A percentile compares a stretch with the other conserved stretches of the same genome.
These are phyloP conservation scores for Papilio demoleus DNA, from an alignment of 2,888 invertebrate species.

Conservation along the genomic window DNA sequence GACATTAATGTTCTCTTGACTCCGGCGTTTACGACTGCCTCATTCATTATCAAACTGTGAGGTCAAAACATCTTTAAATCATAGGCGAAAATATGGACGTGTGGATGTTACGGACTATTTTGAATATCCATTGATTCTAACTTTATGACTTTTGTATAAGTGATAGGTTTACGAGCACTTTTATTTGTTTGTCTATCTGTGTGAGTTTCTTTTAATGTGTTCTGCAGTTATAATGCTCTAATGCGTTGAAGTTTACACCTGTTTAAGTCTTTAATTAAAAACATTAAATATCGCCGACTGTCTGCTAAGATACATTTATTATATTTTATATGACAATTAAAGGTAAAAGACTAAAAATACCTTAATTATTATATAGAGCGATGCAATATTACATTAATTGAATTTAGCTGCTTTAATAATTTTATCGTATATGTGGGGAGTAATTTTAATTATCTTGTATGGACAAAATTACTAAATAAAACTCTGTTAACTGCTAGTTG, in stretches of 20 bases:
- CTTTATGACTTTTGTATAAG: slow-evolving; percentile 59
- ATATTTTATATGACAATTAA: no score
- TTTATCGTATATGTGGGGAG: background rate
- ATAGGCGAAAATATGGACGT: slow-evolving; percentile 68
- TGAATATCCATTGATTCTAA: slow-evolving; percentile 51
- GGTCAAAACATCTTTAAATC: slow-evolving; percentile 80
- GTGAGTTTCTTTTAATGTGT: slow-evolving; percentile 24
- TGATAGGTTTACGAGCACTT: slow-evolving; percentile 45
- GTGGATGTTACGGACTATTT: slow-evolving; percentile 56
- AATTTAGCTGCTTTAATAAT: no score
- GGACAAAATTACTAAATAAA: background rate
- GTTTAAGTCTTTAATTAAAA: background rate
- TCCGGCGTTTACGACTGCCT: slow-evolving; percentile 78
- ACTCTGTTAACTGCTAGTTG: slow-evolving; percentile 12
- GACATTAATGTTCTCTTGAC: slow-evolving; percentile 82
- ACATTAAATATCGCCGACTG: no score
- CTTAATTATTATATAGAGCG: no score
- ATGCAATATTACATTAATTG: no score
- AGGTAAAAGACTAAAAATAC: no score
- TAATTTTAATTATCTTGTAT: background rate
- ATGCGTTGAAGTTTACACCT: slow-evolving; percentile 12
- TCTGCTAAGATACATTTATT: no score
- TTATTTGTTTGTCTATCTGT: slow-evolving; percentile 34
- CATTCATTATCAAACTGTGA: slow-evolving; percentile 81
- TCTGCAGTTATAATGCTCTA: slow-evolving; percentile 35